Conservation (phyloP, 2,113 vertebrate species). For the Oncorhynchus gorbuscha region DNA sequence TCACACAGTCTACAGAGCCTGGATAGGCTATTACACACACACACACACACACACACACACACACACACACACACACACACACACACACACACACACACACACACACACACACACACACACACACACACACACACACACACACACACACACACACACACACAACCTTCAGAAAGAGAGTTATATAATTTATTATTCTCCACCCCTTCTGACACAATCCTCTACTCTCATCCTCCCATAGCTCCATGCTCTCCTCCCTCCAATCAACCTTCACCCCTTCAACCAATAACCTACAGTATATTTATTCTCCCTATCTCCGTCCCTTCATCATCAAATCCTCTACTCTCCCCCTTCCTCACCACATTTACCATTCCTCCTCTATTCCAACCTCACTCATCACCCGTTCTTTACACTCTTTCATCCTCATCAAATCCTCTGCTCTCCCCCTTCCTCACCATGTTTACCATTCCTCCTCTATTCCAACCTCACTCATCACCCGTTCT, state of each 20-base stretch:
- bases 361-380: too few species aligned
- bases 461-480: too few species aligned
- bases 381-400: not conserved
- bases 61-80: not conserved
- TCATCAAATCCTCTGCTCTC: not conserved
- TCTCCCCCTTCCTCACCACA: conserved; percentile 2
- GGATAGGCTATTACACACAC: conserved; percentile 7
- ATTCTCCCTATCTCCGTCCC: not conserved
- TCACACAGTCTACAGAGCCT: conserved; percentile 35
- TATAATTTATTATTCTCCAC: conserved; percentile 35
- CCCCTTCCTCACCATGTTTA: conserved; percentile 18
- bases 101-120: conserved; percentile 5
- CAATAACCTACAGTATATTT: conserved; percentile 7
- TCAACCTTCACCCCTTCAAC: not conserved
- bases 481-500: conserved; percentile 2
- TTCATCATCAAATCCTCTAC: conserved; percentile 5
- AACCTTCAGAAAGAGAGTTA: not conserved
- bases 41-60: conserved; percentile 2
- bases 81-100: conserved; percentile 5
- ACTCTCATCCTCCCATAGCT: not conserved
- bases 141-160: not conserved
- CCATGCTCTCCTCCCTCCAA: conserved; percentile 18
- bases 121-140: not conserved
- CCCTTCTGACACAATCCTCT: conserved; percentile 11
- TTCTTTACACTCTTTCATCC: not conserved